Evolutionary conservation across 2,888 invertebrate genomes (phyloP), one percentile per base, ranked within the genome.

Genomic region (Sabatieria punctata): DNA sequence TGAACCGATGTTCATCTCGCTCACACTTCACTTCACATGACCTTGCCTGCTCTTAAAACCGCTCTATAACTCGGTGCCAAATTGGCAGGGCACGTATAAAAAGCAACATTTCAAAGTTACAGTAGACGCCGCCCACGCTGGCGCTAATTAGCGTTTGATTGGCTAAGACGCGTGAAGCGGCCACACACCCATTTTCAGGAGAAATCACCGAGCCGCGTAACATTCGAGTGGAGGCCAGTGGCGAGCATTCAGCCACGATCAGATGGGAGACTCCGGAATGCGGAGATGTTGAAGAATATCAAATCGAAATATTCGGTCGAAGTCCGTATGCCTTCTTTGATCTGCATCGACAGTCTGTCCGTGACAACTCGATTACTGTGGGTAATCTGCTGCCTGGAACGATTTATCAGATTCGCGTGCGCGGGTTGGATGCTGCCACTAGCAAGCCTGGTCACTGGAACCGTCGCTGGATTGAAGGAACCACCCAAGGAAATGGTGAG

Each of bases 261-360:
- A 52, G 54, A 24, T 63, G 63, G 63, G 59, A 60, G 33, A 54
- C 55, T 25, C 63, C 63, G 6, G 61, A 64, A 45, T 63, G 63
- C 49, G 63, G 30, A 15, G 15, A 30, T 15, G 30, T 30, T 15
- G 30, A 11, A 15, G 30, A 30, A 15, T 30, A 30, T 15, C 8
- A 30, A 15, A 11, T 11, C 15, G 30, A 30, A 30, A 8, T 30
- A 15, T 30, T 11, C 30, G 48, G 48, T 19, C 21, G 22, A 11
- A 37, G 37, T 33, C 26, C 18, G 15, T 48, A 23, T 15, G 55
- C 58, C 19, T 53, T 53, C 15, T 63, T 63, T 45, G 63, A 63
- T 43, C 55, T 64, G 15, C 63, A 63, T 11, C 19, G 26, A 15
- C 27, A 15, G 2, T 21, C 13, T 13, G 26, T n/a, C n/a, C 13